phyloP scores from a whole-genome alignment of 1,140 invertebrate species.

The Zaprionus taronus region DNA sequence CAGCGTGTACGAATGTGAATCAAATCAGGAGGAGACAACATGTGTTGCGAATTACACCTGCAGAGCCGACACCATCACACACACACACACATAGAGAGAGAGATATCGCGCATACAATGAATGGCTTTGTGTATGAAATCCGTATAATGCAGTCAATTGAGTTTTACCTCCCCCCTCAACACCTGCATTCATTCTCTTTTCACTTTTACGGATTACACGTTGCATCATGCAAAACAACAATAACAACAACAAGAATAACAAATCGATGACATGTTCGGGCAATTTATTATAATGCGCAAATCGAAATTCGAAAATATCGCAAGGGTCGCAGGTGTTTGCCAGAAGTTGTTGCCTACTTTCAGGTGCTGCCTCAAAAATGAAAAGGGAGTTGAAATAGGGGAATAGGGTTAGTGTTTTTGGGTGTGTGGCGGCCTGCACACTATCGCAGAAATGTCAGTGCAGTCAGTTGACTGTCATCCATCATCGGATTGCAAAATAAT shows the following conservation, averaged over 20 bases:
- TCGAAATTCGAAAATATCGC: slow-evolving; percentile 42
- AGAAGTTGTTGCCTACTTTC: slow-evolving; percentile 24
- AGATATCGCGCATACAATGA: background rate
- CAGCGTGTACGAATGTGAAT: slow-evolving; percentile 46
- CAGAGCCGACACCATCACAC: slow-evolving; percentile 22
- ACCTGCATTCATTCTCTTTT: background rate
- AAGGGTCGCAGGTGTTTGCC: background rate
- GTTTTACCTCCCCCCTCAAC: slow-evolving; percentile 52
- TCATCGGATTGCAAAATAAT: slow-evolving; percentile 44
- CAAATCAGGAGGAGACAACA: slow-evolving; percentile 49
- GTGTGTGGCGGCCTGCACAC: background rate
- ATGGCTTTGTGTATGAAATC: slow-evolving; percentile 23
- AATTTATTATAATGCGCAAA: slow-evolving; percentile 64
- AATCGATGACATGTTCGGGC: background rate
- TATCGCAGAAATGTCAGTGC: background rate
- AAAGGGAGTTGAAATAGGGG: background rate
- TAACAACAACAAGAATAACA: slow-evolving; percentile 37
- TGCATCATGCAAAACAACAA: slow-evolving; percentile 49
- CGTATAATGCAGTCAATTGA: slow-evolving; percentile 75
- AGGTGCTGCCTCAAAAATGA: background rate
- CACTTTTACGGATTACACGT: slow-evolving; percentile 32
- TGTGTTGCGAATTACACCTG: slow-evolving; percentile 58
- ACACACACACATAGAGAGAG: background rate
- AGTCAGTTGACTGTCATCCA: slow-evolving; percentile 32
- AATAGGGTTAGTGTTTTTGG: too few relatives aligned